Percentiles rank a stretch among this genome's conserved stretches.
These are phyloP conservation scores for Choloepus hoffmanni DNA, from an alignment of 2,113 vertebrate genomes.

Conservation along the genomic window DNA sequence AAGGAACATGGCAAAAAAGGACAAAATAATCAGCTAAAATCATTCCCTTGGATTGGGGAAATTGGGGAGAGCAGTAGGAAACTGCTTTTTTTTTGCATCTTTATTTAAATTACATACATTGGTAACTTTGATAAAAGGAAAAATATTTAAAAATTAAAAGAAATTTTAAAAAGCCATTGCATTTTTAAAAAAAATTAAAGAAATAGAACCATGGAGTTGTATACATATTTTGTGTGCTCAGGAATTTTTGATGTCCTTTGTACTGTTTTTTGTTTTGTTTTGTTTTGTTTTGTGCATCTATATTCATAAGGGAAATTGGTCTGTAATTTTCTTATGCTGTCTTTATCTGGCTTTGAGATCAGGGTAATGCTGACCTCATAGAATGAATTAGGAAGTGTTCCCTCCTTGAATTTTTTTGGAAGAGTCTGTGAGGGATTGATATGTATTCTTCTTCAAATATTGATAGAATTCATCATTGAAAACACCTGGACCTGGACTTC, in stretches of 20 bases:
- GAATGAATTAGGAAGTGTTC: too few relatives aligned
- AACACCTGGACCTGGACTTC: too few relatives aligned
- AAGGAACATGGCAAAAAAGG: not conserved
- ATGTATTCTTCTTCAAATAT: too few relatives aligned
- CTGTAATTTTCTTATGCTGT: too few relatives aligned
- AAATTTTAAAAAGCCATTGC: not conserved
- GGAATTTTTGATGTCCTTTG: not conserved
- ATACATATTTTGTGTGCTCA: not conserved
- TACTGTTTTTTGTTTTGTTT: too few relatives aligned
- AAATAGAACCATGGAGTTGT: not conserved
- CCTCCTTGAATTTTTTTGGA: too few relatives aligned
- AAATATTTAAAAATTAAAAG: not conserved
- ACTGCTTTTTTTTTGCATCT: not conserved
- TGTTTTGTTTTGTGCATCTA: too few relatives aligned
- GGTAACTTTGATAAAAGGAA: not conserved
- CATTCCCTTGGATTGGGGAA: not conserved
- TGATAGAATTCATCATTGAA: too few relatives aligned
- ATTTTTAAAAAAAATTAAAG: not conserved
- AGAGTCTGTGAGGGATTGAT: too few relatives aligned
- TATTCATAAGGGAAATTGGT: too few relatives aligned
- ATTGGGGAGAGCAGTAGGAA: not conserved
- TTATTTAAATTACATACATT: not conserved
- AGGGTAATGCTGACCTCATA: too few relatives aligned
- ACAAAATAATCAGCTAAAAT: not conserved
- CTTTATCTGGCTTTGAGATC: too few relatives aligned